These are phyloP conservation scores for Coturnix japonica DNA, from an alignment of 2,113 vertebrate species.

Conservation along the genomic window DNA sequence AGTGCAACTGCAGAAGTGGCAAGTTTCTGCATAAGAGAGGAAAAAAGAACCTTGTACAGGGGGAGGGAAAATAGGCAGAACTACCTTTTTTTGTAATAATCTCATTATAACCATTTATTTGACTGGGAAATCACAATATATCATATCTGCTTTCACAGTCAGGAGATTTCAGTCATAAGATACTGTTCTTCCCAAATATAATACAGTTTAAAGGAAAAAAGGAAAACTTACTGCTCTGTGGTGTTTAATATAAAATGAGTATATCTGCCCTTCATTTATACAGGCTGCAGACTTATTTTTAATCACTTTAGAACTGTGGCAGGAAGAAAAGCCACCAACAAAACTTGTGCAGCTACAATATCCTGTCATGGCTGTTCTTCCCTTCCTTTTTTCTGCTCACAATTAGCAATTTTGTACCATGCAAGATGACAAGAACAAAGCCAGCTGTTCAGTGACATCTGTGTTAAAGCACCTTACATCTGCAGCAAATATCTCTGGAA, in stretches of 20 bases:
- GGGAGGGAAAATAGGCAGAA: neutral
- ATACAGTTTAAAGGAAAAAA: neutral
- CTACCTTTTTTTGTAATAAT: neutral
- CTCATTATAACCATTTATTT: neutral
- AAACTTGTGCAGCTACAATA: neutral
- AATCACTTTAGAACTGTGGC: neutral
- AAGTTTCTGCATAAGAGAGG: neutral
- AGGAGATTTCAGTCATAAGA: neutral
- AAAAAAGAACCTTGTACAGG: neutral
- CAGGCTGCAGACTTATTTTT: neutral
- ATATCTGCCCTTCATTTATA: neutral
- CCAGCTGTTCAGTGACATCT: neutral
- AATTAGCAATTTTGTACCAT: neutral
- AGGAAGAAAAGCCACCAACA: constrained; percentile 34
- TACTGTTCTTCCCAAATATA: neutral
- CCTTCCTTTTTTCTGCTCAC: neutral
- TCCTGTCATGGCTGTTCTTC: neutral
- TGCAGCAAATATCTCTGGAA: constrained; percentile 37
- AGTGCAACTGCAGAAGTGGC: neutral
- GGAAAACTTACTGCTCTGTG: neutral
- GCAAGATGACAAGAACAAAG: neutral
- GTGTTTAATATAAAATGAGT: neutral
- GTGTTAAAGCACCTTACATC: neutral
- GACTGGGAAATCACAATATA: neutral
- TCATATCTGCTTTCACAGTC: neutral